phyloP scores from a whole-genome alignment of 92 coral and sea anemone genomes.

The Umimayanthus chanpuru region DNA sequence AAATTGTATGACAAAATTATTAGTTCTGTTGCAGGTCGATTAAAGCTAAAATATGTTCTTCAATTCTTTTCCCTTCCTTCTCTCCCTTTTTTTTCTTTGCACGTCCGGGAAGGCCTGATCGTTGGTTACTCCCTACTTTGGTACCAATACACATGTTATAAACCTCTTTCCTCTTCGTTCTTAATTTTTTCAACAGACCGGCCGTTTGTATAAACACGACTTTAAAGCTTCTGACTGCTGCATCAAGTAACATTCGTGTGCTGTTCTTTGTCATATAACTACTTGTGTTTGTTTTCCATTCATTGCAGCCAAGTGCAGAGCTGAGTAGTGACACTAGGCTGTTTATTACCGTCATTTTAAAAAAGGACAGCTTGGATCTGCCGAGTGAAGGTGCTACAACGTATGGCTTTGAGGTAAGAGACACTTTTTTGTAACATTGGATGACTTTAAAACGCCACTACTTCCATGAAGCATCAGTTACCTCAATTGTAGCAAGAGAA shows the following conservation, averaged over 20 bases:
- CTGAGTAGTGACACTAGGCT: conserved; percentile 70
- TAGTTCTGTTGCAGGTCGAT: too few species aligned
- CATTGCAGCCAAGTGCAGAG: conserved; percentile 60
- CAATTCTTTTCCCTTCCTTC: too few species aligned
- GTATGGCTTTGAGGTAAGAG: conserved; percentile 85
- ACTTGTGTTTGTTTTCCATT: background rate
- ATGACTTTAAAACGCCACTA: background rate
- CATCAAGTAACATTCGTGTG: background rate
- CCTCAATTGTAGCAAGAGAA: too few species aligned
- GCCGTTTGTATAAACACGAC: background rate
- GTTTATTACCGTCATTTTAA: conserved; percentile 72
- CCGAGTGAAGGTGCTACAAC: conserved; percentile 46
- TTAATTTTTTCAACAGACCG: background rate
- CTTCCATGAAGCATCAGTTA: background rate
- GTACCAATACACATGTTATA: too few species aligned
- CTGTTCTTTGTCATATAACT: background rate
- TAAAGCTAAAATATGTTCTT: too few species aligned
- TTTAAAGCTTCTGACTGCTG: background rate
- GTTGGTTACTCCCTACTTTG: too few species aligned
- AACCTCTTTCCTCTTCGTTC: too few species aligned
- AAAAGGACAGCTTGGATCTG: conserved; percentile 63
- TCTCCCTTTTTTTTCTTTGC: too few species aligned
- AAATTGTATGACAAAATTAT: too few species aligned
- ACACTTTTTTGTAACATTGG: background rate
- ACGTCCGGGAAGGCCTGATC: too few species aligned